phyloP scores from a whole-genome alignment of 2,888 invertebrate genomes.

The Ceriagrion tenellum region DNA sequence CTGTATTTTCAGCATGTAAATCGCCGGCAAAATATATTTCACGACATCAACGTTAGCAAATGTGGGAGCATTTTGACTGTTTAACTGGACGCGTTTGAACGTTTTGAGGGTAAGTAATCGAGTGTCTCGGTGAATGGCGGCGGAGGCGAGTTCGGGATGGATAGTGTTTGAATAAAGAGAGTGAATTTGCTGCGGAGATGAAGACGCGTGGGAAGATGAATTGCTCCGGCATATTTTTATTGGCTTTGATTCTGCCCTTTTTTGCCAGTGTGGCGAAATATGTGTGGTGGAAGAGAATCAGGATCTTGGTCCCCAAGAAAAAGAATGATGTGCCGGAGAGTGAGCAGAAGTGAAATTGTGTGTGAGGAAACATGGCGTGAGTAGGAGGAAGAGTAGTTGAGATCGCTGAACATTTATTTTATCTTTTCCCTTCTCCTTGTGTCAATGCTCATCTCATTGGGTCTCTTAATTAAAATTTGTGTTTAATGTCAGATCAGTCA shows the following conservation, averaged over 20 bases:
- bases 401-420: neutral
- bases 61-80: too few relatives aligned
- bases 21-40: too few relatives aligned
- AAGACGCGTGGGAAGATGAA: neutral
- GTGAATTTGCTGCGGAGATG: neutral
- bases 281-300: neutral
- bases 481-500: too few relatives aligned
- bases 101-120: too few relatives aligned
- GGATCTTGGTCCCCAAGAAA: neutral
- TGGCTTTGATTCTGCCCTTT: conserved; percentile 26
- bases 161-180: neutral
- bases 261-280: neutral
- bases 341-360: neutral
- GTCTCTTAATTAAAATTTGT: too few relatives aligned
- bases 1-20: too few relatives aligned
- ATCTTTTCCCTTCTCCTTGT: neutral
- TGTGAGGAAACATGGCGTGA: too few relatives aligned
- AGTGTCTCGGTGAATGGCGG: too few relatives aligned
- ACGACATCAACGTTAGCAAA: too few relatives aligned
- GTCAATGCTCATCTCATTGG: neutral
- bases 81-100: too few relatives aligned
- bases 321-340: neutral
- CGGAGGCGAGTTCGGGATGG: neutral
- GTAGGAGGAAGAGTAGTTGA: neutral
- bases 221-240: neutral